phyloP scores from a whole-genome alignment of 2,113 vertebrate species.

The Cyprinodon brontotheroides region DNA sequence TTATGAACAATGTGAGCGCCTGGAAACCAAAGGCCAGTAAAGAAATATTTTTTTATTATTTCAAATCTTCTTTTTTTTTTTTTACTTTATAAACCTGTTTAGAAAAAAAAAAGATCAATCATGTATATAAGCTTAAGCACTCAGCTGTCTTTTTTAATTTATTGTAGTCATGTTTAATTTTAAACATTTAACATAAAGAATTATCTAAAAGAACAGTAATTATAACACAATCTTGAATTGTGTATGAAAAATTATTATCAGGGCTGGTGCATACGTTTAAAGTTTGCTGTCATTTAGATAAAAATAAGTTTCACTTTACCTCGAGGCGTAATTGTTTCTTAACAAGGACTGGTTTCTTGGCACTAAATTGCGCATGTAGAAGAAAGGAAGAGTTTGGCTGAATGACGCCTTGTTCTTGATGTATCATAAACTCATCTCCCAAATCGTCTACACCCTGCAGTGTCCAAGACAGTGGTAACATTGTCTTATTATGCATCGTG shows the following conservation, averaged over 20 bases:
- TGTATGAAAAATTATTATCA: not conserved
- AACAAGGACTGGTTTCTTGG: conserved; percentile 72
- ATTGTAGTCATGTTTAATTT: not conserved
- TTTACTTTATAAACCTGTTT: not conserved
- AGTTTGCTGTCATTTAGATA: not conserved
- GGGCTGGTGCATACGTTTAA: not conserved
- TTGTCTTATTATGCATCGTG: conserved; percentile 78
- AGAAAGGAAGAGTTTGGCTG: conserved; percentile 64
- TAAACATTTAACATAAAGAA: not conserved
- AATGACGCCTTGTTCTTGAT: conserved; percentile 76
- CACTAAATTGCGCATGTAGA: conserved; percentile 82
- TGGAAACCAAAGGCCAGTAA: too few species aligned
- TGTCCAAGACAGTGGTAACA: conserved; percentile 83
- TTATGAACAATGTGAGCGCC: too few species aligned
- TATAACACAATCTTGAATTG: not conserved
- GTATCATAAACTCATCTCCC: conserved; percentile 82
- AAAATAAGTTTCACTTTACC: conserved; percentile 46
- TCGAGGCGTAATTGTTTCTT: conserved; percentile 86
- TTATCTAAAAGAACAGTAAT: not conserved
- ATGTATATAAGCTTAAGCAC: not conserved
- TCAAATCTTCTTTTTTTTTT: not conserved
- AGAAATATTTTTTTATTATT: not conserved
- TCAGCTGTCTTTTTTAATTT: not conserved
- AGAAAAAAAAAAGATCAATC: not conserved
- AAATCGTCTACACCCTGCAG: conserved; percentile 85